These are phyloP conservation scores for Bombus turneri DNA, from an alignment of 1,140 invertebrate genomes.

Conservation along the genomic window DNA sequence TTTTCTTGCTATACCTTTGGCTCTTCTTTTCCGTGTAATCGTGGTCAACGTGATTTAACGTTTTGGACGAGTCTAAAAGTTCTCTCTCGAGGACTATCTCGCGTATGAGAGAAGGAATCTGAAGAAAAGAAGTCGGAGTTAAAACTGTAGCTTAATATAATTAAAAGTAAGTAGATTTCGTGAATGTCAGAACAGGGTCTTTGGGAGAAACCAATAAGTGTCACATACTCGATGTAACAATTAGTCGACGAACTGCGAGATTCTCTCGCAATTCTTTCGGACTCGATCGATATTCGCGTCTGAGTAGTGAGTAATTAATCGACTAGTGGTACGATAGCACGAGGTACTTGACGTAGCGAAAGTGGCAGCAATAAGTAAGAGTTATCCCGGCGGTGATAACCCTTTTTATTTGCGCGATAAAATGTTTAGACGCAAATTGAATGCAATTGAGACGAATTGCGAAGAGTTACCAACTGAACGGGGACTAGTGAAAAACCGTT, in stretches of 20 bases:
- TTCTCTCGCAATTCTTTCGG: background rate
- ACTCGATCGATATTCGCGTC: slow-evolving; percentile 31
- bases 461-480: background rate
- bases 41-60: no score
- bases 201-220: no score
- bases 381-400: background rate
- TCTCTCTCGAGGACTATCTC: no score
- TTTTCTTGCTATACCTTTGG: background rate
- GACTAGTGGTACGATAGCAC: background rate
- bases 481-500: background rate
- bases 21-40: background rate
- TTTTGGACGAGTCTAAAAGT: no score
- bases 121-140: no score
- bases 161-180: background rate
- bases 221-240: background rate
- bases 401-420: slow-evolving; percentile 1
- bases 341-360: background rate
- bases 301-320: slow-evolving; percentile 28
- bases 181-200: background rate
- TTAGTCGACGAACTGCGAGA: background rate
- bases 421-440: slow-evolving; percentile 24
- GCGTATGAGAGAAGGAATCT: background rate
- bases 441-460: slow-evolving; percentile 20
- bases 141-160: background rate
- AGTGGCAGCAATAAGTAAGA: slow-evolving; percentile 7